Base-by-base conservation (phyloP, 2,888 invertebrate species). In the Oligia strigilis region DNA sequence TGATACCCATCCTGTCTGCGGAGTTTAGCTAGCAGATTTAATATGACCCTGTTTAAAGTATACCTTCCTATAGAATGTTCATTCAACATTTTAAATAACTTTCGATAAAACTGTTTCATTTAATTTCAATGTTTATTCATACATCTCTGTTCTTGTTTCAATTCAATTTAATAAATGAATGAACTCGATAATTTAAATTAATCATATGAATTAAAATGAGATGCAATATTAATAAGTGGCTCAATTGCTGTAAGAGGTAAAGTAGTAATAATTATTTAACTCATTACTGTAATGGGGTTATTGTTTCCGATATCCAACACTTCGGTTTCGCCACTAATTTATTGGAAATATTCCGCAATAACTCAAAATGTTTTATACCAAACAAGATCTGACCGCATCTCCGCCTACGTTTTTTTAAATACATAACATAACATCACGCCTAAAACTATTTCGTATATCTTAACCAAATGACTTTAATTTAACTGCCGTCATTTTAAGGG, bases 111-210 rank as follows among this genome's bases (percentile, higher is more conserved):
- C 13, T 14, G 40, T 29, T 60, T 70, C 29, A 29, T 43, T 64
- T 80, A 55, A 71, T 64, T 66, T 60, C 43, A 36, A 52, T 66
- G n/a, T 67, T 75, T 60, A 73, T 81, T 75, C 43, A 82, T 67
- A 49, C 19, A 75, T 58, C 40, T 65, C 40, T n/a, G 29, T 66
- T 4, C 19, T n/a, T 36, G 36, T n/a, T 23, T 60, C 4, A 43
- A 77, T 13, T 69, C 46, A 40, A 70, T 71, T n/a, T 6, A 52
- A 52, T 76, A 43, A 65, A 60, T 58, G 6, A 70, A 81, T 80
- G 36, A 80, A 62, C 9, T 49, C 6, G 17, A 23, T 66, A 1
- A 49, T 60, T 58, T 36, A 46, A 72, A 65, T 58, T 23, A 49
- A 67, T n/a, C 17, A 36, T 17, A 52, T 67, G 11, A 49, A 46